Conservation (phyloP, 2,888 invertebrate genomes). For the Sarcophaga variegata region DNA sequence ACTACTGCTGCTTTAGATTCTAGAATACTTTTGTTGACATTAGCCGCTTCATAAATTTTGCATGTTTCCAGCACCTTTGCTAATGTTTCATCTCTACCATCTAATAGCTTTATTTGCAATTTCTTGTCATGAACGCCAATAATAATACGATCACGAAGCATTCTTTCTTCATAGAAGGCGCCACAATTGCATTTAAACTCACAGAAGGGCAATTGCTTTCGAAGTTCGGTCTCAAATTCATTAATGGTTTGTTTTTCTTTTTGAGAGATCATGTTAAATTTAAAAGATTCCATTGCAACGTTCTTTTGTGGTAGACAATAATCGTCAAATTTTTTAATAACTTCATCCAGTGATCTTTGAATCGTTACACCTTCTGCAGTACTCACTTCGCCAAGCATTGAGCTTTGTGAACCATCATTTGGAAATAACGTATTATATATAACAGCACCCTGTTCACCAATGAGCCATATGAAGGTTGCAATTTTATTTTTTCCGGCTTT, state of each 20-base stretch:
- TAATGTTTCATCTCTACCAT: too few relatives aligned
- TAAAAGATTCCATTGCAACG: conserved; percentile 22
- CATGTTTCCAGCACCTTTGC: too few relatives aligned
- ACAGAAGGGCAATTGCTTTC: conserved; percentile 17
- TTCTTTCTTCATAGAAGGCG: not conserved
- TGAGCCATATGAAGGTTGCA: conserved; percentile 26
- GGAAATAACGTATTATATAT: conserved; percentile 37
- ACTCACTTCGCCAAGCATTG: conserved; percentile 17
- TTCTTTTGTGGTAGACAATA: conserved; percentile 8
- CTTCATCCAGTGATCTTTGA: conserved; percentile 18
- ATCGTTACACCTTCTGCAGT: not conserved
- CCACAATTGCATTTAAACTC: conserved; percentile 15
- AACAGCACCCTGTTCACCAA: conserved; percentile 13
- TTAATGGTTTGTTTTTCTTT: conserved; percentile 14
- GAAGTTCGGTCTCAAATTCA: conserved; percentile 13
- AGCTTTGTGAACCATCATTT: conserved; percentile 9
- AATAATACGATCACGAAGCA: conserved; percentile 12
- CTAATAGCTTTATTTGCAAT: too few relatives aligned
- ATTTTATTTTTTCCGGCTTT: conserved; percentile 25
- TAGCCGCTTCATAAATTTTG: too few relatives aligned
- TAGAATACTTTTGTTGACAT: too few relatives aligned
- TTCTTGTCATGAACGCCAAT: not conserved
- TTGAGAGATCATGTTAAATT: not conserved
- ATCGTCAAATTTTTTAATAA: conserved; percentile 3
- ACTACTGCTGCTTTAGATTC: too few relatives aligned